Percentiles rank a stretch among this genome's conserved stretches.
These are phyloP conservation scores for Anolis carolinensis DNA, from an alignment of 2,113 vertebrate species.

Conservation along the genomic window DNA sequence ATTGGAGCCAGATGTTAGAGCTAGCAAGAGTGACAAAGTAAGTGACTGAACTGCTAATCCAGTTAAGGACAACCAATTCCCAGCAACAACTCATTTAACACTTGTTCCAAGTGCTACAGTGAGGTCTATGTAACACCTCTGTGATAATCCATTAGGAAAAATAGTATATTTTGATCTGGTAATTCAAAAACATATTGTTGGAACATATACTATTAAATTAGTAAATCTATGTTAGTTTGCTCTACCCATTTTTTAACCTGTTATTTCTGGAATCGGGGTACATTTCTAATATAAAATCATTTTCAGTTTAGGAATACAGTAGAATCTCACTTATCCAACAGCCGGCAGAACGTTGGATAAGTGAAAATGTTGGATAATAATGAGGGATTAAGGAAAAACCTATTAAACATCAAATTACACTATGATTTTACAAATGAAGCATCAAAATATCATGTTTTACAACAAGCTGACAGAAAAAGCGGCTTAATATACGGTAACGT, in stretches of 20 bases:
- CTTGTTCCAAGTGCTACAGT: not conserved
- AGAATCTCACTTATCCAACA: too few species aligned
- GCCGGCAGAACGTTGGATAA: too few species aligned
- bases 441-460: too few species aligned
- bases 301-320: not conserved
- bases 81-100: not conserved
- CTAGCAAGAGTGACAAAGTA: constrained; percentile 3
- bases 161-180: not conserved
- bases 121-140: not conserved
- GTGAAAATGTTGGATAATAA: too few species aligned
- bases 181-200: not conserved
- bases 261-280: not conserved
- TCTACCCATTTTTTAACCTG: not conserved
- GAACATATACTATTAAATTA: not conserved
- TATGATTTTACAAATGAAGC: too few species aligned
- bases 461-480: too few species aligned
- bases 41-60: not conserved
- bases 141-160: not conserved
- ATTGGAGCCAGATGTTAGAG: not conserved
- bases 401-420: too few species aligned
- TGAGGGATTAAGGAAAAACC: too few species aligned
- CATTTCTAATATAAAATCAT: not conserved
- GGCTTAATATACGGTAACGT: too few species aligned
- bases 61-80: not conserved
- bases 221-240: not conserved